These are phyloP conservation scores for Puma concolor DNA, from an alignment of 2,113 vertebrate species.

Conservation along the genomic window DNA sequence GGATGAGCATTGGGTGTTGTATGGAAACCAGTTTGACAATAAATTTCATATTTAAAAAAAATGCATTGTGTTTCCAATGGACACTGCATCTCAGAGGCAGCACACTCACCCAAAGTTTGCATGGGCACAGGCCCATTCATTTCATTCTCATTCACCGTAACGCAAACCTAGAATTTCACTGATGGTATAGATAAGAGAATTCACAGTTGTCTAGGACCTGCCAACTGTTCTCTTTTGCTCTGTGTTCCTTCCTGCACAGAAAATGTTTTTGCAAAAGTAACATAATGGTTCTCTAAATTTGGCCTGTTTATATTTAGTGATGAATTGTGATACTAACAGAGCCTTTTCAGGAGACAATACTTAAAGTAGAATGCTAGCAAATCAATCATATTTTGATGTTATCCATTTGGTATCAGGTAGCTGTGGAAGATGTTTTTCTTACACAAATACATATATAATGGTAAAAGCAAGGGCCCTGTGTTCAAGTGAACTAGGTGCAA, in stretches of 20 bases:
- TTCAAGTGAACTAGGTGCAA: not conserved
- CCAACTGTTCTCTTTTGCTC: not conserved
- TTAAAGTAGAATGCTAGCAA: not conserved
- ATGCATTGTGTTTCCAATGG: not conserved
- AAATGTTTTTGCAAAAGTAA: constrained; percentile 45
- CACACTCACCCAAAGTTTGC: constrained; percentile 3
- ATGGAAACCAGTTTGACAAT: too few relatives aligned
- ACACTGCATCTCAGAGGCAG: not conserved
- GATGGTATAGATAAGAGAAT: not conserved
- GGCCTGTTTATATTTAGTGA: constrained; percentile 44
- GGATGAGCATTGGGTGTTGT: too few relatives aligned
- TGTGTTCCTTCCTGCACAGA: constrained; percentile 36
- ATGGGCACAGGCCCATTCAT: constrained; percentile 7
- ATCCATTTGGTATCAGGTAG: not conserved
- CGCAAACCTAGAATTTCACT: not conserved
- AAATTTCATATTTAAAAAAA: too few relatives aligned
- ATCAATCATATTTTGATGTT: not conserved
- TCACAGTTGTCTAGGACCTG: not conserved
- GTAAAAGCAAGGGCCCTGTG: not conserved
- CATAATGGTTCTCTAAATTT: constrained; percentile 27
- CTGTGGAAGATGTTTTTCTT: not conserved
- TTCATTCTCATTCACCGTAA: not conserved
- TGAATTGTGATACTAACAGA: not conserved
- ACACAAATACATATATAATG: not conserved
- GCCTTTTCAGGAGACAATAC: not conserved